Evolutionary conservation across 2,797 vertebrate genomes (phyloP).

Genomic region (Sarcoramphus papa): DNA sequence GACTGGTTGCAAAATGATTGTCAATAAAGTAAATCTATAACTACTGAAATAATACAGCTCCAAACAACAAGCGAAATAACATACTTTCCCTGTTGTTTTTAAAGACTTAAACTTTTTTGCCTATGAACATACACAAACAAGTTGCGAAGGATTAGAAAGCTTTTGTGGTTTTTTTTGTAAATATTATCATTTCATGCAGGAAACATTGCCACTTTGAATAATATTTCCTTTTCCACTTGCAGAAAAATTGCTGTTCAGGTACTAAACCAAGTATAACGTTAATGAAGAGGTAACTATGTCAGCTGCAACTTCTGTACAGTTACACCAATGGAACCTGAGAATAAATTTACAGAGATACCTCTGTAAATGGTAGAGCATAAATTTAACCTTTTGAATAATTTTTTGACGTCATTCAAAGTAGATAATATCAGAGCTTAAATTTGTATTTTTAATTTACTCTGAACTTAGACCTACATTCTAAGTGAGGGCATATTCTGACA

Average conservation of each 20-base stretch:
- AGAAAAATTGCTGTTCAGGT: background rate
- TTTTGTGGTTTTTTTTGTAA: accelerated
- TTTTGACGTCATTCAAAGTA: background rate
- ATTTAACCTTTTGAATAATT: background rate
- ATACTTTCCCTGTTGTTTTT: background rate
- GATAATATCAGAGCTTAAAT: background rate
- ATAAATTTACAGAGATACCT: background rate
- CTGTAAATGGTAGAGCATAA: background rate
- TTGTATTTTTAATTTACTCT: background rate
- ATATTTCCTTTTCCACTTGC: background rate
- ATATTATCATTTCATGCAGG: background rate
- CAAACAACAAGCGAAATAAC: background rate
- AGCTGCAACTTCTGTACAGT: background rate
- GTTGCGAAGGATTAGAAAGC: background rate
- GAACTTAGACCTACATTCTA: background rate
- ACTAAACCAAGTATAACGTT: background rate
- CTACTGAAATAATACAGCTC: background rate
- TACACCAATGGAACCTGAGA: background rate
- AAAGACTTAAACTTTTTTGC: background rate
- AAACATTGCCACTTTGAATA: background rate
- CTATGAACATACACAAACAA: background rate
- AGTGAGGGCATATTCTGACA: background rate
- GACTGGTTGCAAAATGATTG: background rate
- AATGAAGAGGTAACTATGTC: background rate
- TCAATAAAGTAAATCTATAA: background rate